Conservation (phyloP, 1,140 invertebrate genomes). For the Drosophila bocqueti region DNA sequence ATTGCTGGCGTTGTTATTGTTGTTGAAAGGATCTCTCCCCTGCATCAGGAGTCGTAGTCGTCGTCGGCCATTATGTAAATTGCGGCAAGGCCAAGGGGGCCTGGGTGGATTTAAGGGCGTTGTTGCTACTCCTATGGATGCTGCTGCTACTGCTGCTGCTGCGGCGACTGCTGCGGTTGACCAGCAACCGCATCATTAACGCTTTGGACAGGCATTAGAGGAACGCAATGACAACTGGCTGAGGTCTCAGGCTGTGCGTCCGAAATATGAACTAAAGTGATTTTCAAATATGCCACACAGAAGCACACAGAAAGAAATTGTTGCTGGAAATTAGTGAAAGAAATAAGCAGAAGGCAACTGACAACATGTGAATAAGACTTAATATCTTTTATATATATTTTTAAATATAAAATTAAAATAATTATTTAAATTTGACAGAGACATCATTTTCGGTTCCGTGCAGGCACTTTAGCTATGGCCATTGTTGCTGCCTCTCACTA, state of each 20-base stretch:
- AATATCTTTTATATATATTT: no score
- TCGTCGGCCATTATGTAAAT: constrained; percentile 52
- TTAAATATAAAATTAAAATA: not conserved
- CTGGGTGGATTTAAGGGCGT: constrained; percentile 6
- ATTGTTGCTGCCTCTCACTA: constrained; percentile 29
- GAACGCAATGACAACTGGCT: constrained; percentile 74
- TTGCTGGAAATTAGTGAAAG: no score
- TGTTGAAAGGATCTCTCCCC: constrained; percentile 45
- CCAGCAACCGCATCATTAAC: constrained; percentile 77
- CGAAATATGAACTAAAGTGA: constrained; percentile 75
- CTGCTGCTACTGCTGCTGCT: constrained; percentile 26
- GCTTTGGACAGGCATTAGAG: constrained; percentile 66
- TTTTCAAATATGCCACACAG: constrained; percentile 74
- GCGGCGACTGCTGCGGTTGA: constrained; percentile 51
- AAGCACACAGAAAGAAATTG: constrained; percentile 1
- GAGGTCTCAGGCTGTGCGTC: constrained; percentile 68
- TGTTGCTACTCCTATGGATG: constrained; percentile 3
- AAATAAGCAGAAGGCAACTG: no score
- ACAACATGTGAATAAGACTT: no score
- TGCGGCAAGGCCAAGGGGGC: constrained; percentile 62
- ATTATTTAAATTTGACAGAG: not conserved
- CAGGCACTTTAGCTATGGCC: constrained; percentile 57
- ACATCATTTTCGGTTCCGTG: not conserved
- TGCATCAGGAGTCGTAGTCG: constrained; percentile 38
- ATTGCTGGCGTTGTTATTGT: constrained; percentile 30